phyloP scores from a whole-genome alignment of 37 sponge, comb jelly and placozoan species.

The Axinella damicornis region DNA sequence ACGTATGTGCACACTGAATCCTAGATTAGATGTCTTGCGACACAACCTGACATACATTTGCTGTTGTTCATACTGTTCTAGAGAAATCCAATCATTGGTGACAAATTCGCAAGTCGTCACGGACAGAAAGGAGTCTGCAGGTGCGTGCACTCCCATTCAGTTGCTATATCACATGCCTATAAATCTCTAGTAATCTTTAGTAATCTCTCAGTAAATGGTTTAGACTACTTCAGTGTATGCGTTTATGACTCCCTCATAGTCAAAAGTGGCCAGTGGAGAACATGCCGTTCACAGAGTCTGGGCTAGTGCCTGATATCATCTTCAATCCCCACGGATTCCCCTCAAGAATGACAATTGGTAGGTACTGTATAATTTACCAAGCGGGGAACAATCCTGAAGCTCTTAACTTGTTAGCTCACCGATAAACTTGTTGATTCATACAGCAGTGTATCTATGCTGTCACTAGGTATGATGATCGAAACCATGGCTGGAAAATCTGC shows the following conservation, averaged over 20 bases:
- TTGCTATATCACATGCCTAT: no score
- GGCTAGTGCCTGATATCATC: slow-evolving; percentile 98
- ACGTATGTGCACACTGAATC: neutral
- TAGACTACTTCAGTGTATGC: neutral
- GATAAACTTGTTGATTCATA: no score
- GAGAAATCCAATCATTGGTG: slow-evolving; percentile 95
- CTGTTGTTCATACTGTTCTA: slow-evolving; percentile 5
- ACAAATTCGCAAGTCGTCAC: slow-evolving; percentile 98
- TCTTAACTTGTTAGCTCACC: no score
- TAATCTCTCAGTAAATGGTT: no score
- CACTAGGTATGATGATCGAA: slow-evolving; percentile 98
- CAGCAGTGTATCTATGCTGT: no score
- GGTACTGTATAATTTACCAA: no score
- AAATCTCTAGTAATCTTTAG: no score
- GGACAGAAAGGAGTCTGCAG: slow-evolving; percentile 99
- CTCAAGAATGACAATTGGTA: slow-evolving; percentile 98
- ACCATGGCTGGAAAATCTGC: slow-evolving; percentile 98
- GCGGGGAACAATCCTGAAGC: no score
- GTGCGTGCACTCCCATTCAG: no score
- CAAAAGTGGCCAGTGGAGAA: slow-evolving; percentile 94
- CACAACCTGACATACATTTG: no score
- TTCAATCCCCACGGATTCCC: slow-evolving; percentile 99
- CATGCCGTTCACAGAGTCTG: slow-evolving; percentile 97
- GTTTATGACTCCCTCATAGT: slow-evolving; percentile 24
- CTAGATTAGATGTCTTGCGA: no score